Percentiles rank a stretch among this genome's conserved stretches.
These are phyloP conservation scores for Rhinichthys osculus DNA, from an alignment of 2,797 vertebrate species.

Conservation along the genomic window DNA sequence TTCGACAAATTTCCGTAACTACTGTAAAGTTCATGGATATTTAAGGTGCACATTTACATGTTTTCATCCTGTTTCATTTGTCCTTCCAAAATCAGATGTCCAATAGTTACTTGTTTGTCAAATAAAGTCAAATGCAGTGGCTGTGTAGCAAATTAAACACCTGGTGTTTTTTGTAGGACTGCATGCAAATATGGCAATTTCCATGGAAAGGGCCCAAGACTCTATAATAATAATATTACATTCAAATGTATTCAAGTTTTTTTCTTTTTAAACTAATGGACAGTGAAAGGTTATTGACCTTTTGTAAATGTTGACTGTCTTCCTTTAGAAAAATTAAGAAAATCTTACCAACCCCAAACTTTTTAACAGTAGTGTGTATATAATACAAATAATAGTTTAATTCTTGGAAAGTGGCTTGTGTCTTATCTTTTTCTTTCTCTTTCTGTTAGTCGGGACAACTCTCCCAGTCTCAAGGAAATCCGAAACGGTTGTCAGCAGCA, in stretches of 20 bases:
- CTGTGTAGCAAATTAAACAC: neutral
- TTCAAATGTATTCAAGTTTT: neutral
- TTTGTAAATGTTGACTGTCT: neutral
- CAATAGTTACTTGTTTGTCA: conserved; percentile 14
- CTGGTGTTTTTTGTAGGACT: neutral
- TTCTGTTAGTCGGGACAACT: conserved; percentile 91
- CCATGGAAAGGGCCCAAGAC: neutral
- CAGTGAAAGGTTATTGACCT: neutral
- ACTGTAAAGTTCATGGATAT: conserved; percentile 16
- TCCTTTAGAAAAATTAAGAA: neutral
- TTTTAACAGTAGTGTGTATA: neutral
- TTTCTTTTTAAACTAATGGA: too few species aligned
- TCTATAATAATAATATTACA: neutral
- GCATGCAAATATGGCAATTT: conserved; percentile 22
- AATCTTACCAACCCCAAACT: neutral
- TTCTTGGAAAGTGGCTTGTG: neutral
- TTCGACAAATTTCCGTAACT: conserved; percentile 50
- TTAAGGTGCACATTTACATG: conserved; percentile 15
- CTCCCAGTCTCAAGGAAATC: conserved; percentile 98
- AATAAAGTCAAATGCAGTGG: conserved; percentile 15
- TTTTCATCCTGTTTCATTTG: conserved; percentile 31
- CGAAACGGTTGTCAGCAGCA: conserved; percentile 97
- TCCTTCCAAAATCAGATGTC: neutral
- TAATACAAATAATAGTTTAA: neutral
- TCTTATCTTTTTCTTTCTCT: neutral